Conservation (phyloP, 2,797 vertebrate species). For the Tympanoctomys barrerae region DNA sequence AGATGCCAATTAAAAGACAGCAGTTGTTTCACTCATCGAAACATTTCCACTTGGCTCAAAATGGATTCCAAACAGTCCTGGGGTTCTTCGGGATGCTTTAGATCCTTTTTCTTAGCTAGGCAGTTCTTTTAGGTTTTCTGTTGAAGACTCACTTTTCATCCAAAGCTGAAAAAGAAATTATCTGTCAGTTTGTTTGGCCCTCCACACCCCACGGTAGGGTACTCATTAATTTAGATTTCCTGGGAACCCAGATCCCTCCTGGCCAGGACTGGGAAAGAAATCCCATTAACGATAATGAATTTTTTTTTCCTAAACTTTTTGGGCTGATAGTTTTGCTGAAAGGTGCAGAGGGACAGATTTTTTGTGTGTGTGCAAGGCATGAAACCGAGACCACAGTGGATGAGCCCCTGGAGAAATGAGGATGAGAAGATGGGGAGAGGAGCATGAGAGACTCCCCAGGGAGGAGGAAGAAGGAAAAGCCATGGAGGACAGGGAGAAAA, state of each 20-base stretch:
- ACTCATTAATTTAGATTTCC: conserved; percentile 83
- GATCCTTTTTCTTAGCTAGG: conserved; percentile 55
- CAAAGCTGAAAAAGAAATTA: conserved; percentile 68
- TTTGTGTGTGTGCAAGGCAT: conserved; percentile 35
- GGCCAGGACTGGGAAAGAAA: conserved; percentile 67
- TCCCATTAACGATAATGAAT: conserved; percentile 83
- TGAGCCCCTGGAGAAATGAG: conserved; percentile 47
- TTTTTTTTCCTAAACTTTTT: conserved; percentile 76
- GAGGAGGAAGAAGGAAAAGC: background rate
- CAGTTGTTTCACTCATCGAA: conserved; percentile 67
- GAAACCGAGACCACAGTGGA: conserved; percentile 45
- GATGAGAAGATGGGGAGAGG: background rate
- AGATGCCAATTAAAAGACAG: conserved; percentile 69
- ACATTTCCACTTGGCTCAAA: conserved; percentile 74
- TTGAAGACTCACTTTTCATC: conserved; percentile 41
- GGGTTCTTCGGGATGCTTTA: conserved; percentile 56
- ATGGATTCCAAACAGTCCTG: conserved; percentile 73
- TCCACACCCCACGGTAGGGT: conserved; percentile 47
- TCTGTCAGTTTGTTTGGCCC: conserved; percentile 1
- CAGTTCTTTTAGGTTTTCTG: conserved; percentile 59
- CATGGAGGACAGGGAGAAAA: conserved; percentile 15
- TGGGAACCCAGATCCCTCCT: conserved; percentile 77
- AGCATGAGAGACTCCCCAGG: background rate
- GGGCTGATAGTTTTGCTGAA: conserved; percentile 74
- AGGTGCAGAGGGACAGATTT: conserved; percentile 71